Conservation (phyloP, 2,888 invertebrate species). For the Sphaeridia pumilis region DNA sequence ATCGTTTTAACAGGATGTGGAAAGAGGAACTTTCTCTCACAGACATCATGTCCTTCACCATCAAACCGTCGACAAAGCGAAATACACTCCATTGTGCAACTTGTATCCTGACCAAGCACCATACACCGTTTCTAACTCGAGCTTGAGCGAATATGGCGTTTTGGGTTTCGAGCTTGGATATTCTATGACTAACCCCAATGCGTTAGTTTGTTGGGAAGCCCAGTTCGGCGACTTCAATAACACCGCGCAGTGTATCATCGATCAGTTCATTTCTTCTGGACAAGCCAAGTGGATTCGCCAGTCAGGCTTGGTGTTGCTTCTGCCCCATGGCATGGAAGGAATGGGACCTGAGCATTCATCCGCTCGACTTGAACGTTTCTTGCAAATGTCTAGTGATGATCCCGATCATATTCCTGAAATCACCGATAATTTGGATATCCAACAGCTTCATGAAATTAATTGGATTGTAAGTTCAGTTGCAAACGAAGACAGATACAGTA, state of each 20-base stretch:
- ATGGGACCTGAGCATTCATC: constrained; percentile 98
- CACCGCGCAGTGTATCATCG: constrained; percentile 95
- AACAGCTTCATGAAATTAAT: constrained; percentile 95
- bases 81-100: constrained; percentile 70
- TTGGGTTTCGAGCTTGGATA: constrained; percentile 92
- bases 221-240: constrained; percentile 95
- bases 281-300: constrained; percentile 98
- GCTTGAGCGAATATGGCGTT: constrained; percentile 89
- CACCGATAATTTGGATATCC: constrained; percentile 77
- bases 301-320: constrained; percentile 84
- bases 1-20: constrained; percentile 62
- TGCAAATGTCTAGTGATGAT: constrained; percentile 95
- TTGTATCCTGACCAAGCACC: constrained; percentile 94
- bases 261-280: constrained; percentile 82
- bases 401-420: constrained; percentile 83
- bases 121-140: constrained; percentile 99
- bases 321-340: constrained; percentile 99
- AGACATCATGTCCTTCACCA: constrained; percentile 97
- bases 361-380: constrained; percentile 76
- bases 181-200: constrained; percentile 96
- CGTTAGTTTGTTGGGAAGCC: constrained; percentile 95
- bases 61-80: constrained; percentile 85
- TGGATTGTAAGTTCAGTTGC: constrained; percentile 61
- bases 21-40: constrained; percentile 85
- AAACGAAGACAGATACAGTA: no score